Percentiles rank a stretch among this genome's conserved stretches.
Conservation (phyloP, 23 tunicate species). For the Aplidium turbinatum region DNA sequence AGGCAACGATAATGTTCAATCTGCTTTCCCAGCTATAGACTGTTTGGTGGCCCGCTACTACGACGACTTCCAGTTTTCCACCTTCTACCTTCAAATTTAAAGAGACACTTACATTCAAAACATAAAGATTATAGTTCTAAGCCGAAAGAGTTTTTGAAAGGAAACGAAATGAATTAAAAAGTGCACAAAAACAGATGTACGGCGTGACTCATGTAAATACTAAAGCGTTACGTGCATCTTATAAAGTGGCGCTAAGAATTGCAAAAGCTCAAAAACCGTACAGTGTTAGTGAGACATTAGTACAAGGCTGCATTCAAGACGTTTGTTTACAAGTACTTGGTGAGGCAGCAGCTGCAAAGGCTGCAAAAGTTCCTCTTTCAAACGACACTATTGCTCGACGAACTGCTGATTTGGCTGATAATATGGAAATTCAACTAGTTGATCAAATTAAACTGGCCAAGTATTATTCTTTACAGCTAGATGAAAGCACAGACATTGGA, state of each 20-base stretch:
- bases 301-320: no score
- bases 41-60: no score
- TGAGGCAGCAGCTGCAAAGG: slow-evolving; percentile 34
- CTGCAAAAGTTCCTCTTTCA: slow-evolving; percentile 26
- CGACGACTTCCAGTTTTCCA: no score
- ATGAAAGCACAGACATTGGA: slow-evolving; percentile 12
- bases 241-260: slow-evolving; percentile 18
- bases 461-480: slow-evolving; percentile 18
- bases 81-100: slow-evolving; percentile 22
- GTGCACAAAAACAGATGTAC: slow-evolving; percentile 24
- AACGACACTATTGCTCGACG: slow-evolving; percentile 31
- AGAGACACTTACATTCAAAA: slow-evolving; percentile 30
- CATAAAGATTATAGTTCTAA: slow-evolving; percentile 18
- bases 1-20: no score
- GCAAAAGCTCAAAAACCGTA: slow-evolving; percentile 9
- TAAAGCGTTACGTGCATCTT: slow-evolving; percentile 30
- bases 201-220: slow-evolving; percentile 28
- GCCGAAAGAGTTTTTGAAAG: slow-evolving; percentile 30
- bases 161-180: slow-evolving; percentile 26
- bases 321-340: slow-evolving; percentile 27
- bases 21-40: no score
- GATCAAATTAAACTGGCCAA: slow-evolving; percentile 24
- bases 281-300: no score
- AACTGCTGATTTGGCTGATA: slow-evolving; percentile 27
- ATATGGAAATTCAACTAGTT: slow-evolving; percentile 17